Percentiles rank a stretch among this genome's conserved stretches.
phyloP scores from a whole-genome alignment of 2,888 invertebrate species.

The Thelaira solivaga region DNA sequence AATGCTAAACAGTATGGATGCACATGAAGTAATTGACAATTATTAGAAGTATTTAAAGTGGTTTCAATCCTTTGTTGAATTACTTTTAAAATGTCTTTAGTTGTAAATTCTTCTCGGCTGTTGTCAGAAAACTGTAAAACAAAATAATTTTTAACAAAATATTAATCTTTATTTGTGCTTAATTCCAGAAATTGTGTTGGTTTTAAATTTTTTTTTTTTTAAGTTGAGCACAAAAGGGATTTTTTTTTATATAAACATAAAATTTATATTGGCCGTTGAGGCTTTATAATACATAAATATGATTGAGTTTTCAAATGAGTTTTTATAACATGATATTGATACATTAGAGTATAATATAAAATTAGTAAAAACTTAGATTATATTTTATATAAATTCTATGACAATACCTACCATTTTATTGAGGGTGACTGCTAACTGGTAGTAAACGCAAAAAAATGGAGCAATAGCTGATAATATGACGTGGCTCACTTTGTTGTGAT shows the following conservation, averaged over 20 bases:
- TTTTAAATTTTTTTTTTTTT: too few relatives aligned
- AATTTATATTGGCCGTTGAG: too few relatives aligned
- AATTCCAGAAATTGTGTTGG: too few relatives aligned
- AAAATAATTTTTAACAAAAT: neutral
- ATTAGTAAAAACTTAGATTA: neutral
- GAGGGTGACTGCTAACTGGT: slow-evolving; percentile 78
- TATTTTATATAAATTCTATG: neutral
- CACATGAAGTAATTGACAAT: slow-evolving; percentile 70
- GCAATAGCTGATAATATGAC: slow-evolving; percentile 81
- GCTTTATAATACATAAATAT: too few relatives aligned
- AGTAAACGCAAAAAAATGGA: slow-evolving; percentile 82
- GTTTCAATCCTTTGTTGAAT: slow-evolving; percentile 81
- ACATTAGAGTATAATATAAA: too few relatives aligned
- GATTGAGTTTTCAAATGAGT: too few relatives aligned
- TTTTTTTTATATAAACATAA: too few relatives aligned
- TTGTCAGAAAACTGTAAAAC: slow-evolving; percentile 35
- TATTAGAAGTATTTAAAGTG: slow-evolving; percentile 71
- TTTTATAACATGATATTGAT: too few relatives aligned
- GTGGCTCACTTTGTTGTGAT: slow-evolving; percentile 72
- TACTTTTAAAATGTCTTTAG: slow-evolving; percentile 79
- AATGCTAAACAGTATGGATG: slow-evolving; percentile 87
- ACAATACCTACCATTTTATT: slow-evolving; percentile 78
- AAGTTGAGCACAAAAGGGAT: too few relatives aligned
- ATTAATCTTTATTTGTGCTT: neutral
- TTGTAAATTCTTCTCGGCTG: slow-evolving; percentile 69